Evolutionary conservation across 2,888 invertebrate genomes (phyloP), one percentile per base, ranked within the genome.

Genomic region (Dascillus cervinus): DNA sequence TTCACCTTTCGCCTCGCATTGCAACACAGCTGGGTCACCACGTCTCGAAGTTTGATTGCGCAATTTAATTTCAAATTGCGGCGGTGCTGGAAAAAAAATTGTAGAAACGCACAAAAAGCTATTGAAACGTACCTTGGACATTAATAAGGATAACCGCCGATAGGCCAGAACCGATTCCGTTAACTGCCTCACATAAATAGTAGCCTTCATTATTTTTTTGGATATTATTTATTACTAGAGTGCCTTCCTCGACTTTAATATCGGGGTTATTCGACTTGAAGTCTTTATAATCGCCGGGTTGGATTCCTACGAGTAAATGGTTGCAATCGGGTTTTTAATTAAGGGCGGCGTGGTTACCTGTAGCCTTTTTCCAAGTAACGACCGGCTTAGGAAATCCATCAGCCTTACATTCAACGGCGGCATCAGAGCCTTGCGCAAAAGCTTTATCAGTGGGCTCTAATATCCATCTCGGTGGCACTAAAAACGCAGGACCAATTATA

Each of bases 381-480:
- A 85, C 82, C 47, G 91, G 91, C 73, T 87, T 88, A 41, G 91
- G 92, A 72, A 91, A 92, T 54, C 92, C 91, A 70, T 91, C 91
- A 64, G 91, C 89, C 73, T 91, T 91, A 68, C 92, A 92, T 75
- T 92, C 91, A 55, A 92, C 86, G 62, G 88, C 83, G 49, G 90
- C 90, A 66, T 90, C 88, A 50, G 89, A 89, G 48, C 91, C 90
- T 70, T 91, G 90, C 47, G 91, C 90, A 69, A 91, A 91, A 55
- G 91, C 90, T 71, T 90, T 89, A 64, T 92, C 91, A 58, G 89
- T 89, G 32, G 92, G 92, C 67, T 91, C 90, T 56, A 91, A 71
- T 66, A 90, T 91, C 92, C 92, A 92, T 66, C 91, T 87, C 43
- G 92, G 92, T 55, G 92, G 92, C 58, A 92, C 92, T 92, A 77